phyloP scores from a whole-genome alignment of 1,140 invertebrate species.

The Ericerus pela region DNA sequence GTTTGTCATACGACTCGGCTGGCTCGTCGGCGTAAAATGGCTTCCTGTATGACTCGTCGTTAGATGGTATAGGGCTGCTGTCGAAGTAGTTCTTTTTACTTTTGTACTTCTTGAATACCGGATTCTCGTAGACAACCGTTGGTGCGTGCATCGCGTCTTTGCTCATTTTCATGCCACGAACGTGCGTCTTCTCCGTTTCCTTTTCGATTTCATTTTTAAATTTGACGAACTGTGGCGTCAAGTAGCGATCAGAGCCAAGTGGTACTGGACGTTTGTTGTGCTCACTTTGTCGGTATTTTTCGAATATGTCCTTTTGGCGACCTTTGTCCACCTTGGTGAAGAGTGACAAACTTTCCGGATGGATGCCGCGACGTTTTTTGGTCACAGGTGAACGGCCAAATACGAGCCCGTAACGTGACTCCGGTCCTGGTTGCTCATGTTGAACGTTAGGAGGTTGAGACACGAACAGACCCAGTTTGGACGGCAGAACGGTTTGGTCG shows the following conservation, averaged over 20 bases:
- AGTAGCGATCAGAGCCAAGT: neutral
- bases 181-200: neutral
- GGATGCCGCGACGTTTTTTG: neutral
- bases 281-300: too few species aligned
- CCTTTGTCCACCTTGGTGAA: neutral
- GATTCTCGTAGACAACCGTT: neutral
- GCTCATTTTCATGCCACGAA: conserved; percentile 1
- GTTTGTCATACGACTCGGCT: neutral
- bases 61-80: neutral
- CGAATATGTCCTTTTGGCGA: neutral
- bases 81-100: neutral
- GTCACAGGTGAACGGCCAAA: neutral
- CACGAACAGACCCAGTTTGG: neutral
- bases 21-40: neutral
- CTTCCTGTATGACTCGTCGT: neutral
- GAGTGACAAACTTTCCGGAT: neutral
- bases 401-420: neutral
- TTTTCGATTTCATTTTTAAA: conserved; percentile 2
- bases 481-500: neutral
- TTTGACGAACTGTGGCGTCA: neutral
- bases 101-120: neutral
- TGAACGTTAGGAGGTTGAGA: neutral
- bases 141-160: neutral
- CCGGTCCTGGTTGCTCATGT: neutral
- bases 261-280: neutral